Conservation (phyloP, 2,797 vertebrate species). For the Chromobotia macracanthus region DNA sequence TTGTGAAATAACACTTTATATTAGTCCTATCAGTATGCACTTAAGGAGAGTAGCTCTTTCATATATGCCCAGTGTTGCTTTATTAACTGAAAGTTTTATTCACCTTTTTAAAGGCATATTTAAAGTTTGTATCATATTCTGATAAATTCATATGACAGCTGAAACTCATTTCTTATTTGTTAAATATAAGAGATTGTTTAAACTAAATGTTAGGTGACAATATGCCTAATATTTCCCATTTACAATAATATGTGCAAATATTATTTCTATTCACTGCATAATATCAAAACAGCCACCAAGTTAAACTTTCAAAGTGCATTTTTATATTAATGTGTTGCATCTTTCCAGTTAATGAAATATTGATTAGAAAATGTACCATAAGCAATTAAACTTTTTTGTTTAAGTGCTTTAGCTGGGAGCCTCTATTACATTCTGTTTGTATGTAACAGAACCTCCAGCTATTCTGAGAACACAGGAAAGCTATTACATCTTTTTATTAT, state of each 20-base stretch:
- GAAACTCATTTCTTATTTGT: too few relatives aligned
- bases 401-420: conserved; percentile 64
- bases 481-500: conserved; percentile 57
- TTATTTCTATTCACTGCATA: neutral
- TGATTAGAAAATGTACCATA: conserved; percentile 76
- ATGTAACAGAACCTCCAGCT: conserved; percentile 54
- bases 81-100: too few relatives aligned
- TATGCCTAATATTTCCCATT: too few relatives aligned
- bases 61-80: too few relatives aligned
- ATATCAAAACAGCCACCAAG: neutral
- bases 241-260: too few relatives aligned
- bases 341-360: conserved; percentile 79
- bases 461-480: conserved; percentile 44
- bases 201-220: neutral
- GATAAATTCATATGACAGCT: too few relatives aligned
- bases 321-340: conserved; percentile 70
- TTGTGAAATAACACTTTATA: neutral
- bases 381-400: conserved; percentile 67
- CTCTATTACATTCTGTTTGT: conserved; percentile 67
- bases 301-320: conserved; percentile 15
- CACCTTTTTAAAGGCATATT: too few relatives aligned
- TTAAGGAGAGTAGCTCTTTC: neutral
- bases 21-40: neutral
- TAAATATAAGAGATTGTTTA: neutral
- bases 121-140: too few relatives aligned